Base-by-base conservation (phyloP, 37 sponge, comb jelly and placozoan genomes). In the Halisarca cf. caerulea region DNA sequence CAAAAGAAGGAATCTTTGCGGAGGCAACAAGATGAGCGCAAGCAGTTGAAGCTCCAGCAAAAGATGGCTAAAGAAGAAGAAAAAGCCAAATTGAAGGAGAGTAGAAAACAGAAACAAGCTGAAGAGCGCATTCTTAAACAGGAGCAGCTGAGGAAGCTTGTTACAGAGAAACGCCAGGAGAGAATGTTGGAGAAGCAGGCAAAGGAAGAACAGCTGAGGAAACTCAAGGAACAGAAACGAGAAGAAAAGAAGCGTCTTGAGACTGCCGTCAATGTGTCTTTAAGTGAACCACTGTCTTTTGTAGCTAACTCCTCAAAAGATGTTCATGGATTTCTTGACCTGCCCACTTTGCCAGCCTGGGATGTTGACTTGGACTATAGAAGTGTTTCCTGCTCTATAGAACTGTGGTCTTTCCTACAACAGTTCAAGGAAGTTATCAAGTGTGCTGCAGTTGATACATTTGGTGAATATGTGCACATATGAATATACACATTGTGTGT, bases 171-270 rank as follows among this genome's bases (percentile, higher is more conserved):
- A 38, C 32, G 42, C 1, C 45, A 74, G 44, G 25, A 40, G n/a
- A 0, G 45, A 2, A 36, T 74, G 42, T 6, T 24, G 2, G 45
- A 74, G 23, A 3, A 38, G 2, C 42, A 39, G 38, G 25, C 21
- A 23, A 74, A 74, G 44, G 45, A 74, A 74, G 77, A 74, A 15
- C 43, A 74, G 41, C 45, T 74, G 43, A 74, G 41, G 25, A 40
- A 74, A 25, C 77, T 74, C 1, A 74, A 74, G 44, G 77, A 74
- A 25, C 43, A 74, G 77, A 43, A 74, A 14, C 32, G 45, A 41
- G 45, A 74, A 44, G 45, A 74, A 6, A 74, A 43, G 45, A 74
- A 41, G 25, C 45, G 69, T 18, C 33, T 68, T 7, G 33, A 68
- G 33, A 68, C 45, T 40, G 45, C 77, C 8, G 14, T 74, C 24